Evolutionary conservation across 2,797 vertebrate genomes (phyloP), one percentile per base, ranked within the genome.

Genomic region (Parambassis ranga): DNA sequence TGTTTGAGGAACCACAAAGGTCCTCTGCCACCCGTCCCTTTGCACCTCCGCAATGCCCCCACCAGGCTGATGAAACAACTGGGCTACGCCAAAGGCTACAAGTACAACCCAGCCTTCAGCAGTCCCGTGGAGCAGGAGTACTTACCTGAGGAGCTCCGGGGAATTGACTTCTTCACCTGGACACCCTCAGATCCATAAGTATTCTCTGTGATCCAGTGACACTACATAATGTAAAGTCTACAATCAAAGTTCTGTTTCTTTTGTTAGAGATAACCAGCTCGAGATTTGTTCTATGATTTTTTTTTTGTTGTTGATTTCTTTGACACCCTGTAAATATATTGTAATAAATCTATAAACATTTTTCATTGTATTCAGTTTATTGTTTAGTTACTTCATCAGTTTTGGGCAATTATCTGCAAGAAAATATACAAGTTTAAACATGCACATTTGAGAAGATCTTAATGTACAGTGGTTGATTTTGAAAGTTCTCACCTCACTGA

Each of bases 1-100:
- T 95, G 93, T 67, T 59, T 99, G 82, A 94, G 95, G 75, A 96
- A 48, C 84, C 94, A 98, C 87, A 91, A 88, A 0, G 97, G 96
- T 0, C 96, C 97, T 0, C 87, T 98, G 58, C 98, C 97, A 0
- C 65, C 95, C 0, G 97, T 99, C 7, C 97, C 98, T 0, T 87
- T 99, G 71, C 97, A 99, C 82, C 92, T 99, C 31, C 94, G 96
- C 64, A 98, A 98, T 0, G 96, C 97, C 1, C 90, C 96, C 43
- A 98, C 96, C 39, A 92, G 52, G 61, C 92, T 99, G 20, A 97
- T 97, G 96, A 98, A 97, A 86, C 88, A 95, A 13, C 68, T 99
- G 60, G 97, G 95, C 75, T 98, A 98, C 1, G 92, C 91, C 8
- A 92, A 95, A 87, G 96, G 92, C 71, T 99, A 98, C 87, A 95